Conservation (phyloP, 2,113 vertebrate species). For the Numenius arquata region DNA sequence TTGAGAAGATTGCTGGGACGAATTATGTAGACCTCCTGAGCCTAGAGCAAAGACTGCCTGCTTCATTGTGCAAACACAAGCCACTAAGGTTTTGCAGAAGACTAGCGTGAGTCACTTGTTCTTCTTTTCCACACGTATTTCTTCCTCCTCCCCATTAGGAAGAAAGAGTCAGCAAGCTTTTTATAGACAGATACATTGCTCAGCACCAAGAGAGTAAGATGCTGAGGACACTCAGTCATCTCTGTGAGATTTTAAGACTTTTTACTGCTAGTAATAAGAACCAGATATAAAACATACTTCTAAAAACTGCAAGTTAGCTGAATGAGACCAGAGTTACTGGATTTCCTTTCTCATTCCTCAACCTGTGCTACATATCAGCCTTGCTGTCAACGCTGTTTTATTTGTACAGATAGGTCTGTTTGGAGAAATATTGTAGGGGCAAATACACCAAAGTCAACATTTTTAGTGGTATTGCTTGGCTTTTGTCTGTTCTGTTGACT, state of each 20-base stretch:
- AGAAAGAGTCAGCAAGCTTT: neutral
- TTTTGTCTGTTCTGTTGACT: slow-evolving; percentile 20
- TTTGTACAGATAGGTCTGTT: neutral
- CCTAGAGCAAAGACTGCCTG: neutral
- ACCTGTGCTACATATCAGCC: neutral
- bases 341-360: neutral
- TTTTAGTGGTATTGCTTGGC: neutral
- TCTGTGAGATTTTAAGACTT: neutral
- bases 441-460: neutral
- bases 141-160: neutral
- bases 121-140: neutral
- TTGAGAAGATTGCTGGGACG: neutral
- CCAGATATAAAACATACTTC: neutral
- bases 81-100: neutral
- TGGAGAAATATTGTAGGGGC: neutral
- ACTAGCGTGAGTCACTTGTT: neutral
- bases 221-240: neutral
- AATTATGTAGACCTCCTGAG: neutral
- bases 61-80: neutral
- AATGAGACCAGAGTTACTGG: neutral
- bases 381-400: neutral
- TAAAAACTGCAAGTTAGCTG: neutral
- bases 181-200: neutral
- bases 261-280: slow-evolving; percentile 3
- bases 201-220: neutral